phyloP scores from a whole-genome alignment of 53 echinoderm and acorn worm genomes.

The Mesocentrotus franciscanus region DNA sequence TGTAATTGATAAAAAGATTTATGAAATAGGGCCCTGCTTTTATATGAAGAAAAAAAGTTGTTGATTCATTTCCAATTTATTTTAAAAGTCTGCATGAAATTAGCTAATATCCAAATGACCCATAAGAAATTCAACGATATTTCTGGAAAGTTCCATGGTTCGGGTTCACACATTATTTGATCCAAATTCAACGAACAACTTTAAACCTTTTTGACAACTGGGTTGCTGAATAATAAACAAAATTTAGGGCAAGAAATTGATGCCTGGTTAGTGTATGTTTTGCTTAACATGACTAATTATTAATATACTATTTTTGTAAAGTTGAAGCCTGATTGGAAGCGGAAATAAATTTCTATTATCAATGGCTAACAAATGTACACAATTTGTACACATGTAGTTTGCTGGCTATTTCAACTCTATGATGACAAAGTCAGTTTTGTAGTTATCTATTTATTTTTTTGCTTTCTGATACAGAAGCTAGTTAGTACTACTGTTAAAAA shows the following conservation, averaged over 20 bases:
- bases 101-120: neutral
- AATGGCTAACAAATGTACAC: neutral
- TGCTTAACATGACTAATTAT: neutral
- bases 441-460: neutral
- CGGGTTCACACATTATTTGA: too few species aligned
- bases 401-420: neutral
- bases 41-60: neutral
- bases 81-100: neutral
- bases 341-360: neutral
- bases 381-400: neutral
- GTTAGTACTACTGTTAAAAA: neutral
- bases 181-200: too few species aligned
- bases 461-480: slow-evolving; percentile 30
- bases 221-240: neutral
- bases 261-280: neutral
- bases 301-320: neutral
- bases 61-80: neutral
- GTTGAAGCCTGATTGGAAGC: neutral
- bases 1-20: too few species aligned
- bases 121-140: neutral
- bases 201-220: neutral
- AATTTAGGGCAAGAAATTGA: neutral
- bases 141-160: neutral
- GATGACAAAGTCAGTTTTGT: neutral
- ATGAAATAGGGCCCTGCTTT: neutral